These are phyloP conservation scores for Microctonus hyperodae DNA, from an alignment of 2,888 invertebrate genomes.

Conservation along the genomic window DNA sequence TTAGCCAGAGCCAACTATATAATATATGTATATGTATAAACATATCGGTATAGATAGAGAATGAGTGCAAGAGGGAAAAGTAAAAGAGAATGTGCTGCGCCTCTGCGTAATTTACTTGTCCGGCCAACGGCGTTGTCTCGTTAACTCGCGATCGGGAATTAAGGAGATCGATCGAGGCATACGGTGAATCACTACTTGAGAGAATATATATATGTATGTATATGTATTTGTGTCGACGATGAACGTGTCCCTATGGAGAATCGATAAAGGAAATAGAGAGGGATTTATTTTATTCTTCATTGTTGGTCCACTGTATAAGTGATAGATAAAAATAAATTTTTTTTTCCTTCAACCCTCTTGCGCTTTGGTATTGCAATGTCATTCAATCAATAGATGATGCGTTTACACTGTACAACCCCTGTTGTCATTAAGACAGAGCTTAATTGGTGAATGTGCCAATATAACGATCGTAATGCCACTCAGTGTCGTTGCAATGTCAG, in stretches of 20 bases:
- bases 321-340: no score
- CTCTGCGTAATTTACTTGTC: constrained; percentile 59
- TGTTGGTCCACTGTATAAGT: no score
- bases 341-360: neutral
- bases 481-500: constrained; percentile 41
- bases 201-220: neutral
- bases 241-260: constrained; percentile 9
- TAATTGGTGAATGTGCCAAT: constrained; percentile 32
- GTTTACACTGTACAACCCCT: constrained; percentile 26
- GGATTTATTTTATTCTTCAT: constrained; percentile 45
- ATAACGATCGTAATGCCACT: constrained; percentile 13
- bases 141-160: constrained; percentile 59
- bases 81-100: constrained; percentile 23
- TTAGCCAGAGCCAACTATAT: constrained; percentile 44
- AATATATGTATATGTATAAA: constrained; percentile 25
- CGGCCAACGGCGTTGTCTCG: constrained; percentile 58
- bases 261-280: neutral
- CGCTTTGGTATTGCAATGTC: constrained; percentile 43
- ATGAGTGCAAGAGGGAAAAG: constrained; percentile 14
- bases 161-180: constrained; percentile 52
- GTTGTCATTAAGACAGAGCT: constrained; percentile 7
- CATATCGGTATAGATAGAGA: constrained; percentile 24
- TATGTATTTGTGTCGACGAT: neutral
- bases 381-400: constrained; percentile 39
- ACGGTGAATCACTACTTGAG: constrained; percentile 37